These are phyloP conservation scores for Nyctereutes procyonoides DNA, from an alignment of 2,113 vertebrate species.

Conservation along the genomic window DNA sequence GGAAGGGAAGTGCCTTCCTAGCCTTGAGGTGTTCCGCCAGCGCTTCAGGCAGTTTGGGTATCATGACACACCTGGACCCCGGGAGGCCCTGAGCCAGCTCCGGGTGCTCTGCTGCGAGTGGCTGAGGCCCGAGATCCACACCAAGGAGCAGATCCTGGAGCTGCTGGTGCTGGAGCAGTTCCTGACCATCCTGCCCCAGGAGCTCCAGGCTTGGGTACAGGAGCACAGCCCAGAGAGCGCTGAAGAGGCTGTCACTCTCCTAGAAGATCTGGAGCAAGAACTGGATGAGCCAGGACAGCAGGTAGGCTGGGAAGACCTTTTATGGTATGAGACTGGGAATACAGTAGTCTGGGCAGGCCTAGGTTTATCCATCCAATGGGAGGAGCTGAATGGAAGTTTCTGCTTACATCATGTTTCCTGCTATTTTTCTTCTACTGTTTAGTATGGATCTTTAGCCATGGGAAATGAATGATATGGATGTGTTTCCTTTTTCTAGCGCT, in stretches of 20 bases:
- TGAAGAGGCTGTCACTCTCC: conserved; percentile 76
- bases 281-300: conserved; percentile 77
- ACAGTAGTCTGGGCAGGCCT: background rate
- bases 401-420: background rate
- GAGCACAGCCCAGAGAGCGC: conserved; percentile 73
- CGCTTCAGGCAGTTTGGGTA: conserved; percentile 82
- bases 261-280: conserved; percentile 81
- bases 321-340: background rate
- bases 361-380: background rate
- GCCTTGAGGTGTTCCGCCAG: conserved; percentile 75
- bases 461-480: background rate
- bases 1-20: conserved; percentile 66
- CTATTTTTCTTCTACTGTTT: background rate
- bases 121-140: conserved; percentile 78
- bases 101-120: conserved; percentile 81
- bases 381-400: background rate
- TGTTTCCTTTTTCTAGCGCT: background rate
- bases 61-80: conserved; percentile 79
- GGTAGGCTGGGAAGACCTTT: conserved; percentile 34
- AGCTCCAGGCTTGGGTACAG: conserved; percentile 80
- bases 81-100: conserved; percentile 80
- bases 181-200: conserved; percentile 79
- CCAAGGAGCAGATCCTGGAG: conserved; percentile 82
- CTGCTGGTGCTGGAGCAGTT: conserved; percentile 82
- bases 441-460: background rate